Evolutionary conservation across 2,888 invertebrate genomes (phyloP).

Genomic region (Scaptodrosophila latifasciaeformis): DNA sequence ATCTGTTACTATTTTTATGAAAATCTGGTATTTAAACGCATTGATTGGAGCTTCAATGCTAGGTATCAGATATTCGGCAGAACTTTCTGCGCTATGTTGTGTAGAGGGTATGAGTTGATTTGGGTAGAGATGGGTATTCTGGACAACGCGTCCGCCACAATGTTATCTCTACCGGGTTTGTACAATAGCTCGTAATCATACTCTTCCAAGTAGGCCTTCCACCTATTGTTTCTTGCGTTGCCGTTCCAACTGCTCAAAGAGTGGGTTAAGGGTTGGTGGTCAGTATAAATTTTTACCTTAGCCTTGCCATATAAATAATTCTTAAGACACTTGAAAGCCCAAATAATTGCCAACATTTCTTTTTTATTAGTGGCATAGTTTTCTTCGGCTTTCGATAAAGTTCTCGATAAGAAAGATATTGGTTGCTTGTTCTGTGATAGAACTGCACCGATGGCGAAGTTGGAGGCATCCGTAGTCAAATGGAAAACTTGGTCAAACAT

Average conservation of each 20-base stretch:
- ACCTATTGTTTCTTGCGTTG: constrained; percentile 6
- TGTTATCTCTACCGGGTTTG: constrained; percentile 8
- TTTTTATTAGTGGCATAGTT: no score
- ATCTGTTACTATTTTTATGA: no score
- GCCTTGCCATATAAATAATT: constrained; percentile 16
- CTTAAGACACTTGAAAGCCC: no score
- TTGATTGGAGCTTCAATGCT: constrained; percentile 3
- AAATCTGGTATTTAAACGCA: not conserved
- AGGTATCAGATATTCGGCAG: not conserved
- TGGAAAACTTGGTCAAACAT: no score
- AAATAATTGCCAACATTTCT: no score
- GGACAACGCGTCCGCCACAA: constrained; percentile 4
- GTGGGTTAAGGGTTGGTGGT: constrained; percentile 17
- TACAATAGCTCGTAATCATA: constrained; percentile 15
- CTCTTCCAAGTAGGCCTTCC: no score
- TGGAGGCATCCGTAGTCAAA: no score
- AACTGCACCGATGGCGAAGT: no score
- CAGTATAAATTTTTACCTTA: constrained; percentile 14
- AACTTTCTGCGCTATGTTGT: constrained; percentile 11
- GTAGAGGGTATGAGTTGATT: constrained; percentile 1
- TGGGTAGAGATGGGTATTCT: not conserved
- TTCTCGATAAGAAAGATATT: no score
- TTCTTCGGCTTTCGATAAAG: no score
- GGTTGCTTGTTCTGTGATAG: no score
- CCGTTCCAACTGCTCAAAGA: no score